Evolutionary conservation across 2,113 vertebrate genomes (phyloP).

Genomic region (Anoura caudifer): DNA sequence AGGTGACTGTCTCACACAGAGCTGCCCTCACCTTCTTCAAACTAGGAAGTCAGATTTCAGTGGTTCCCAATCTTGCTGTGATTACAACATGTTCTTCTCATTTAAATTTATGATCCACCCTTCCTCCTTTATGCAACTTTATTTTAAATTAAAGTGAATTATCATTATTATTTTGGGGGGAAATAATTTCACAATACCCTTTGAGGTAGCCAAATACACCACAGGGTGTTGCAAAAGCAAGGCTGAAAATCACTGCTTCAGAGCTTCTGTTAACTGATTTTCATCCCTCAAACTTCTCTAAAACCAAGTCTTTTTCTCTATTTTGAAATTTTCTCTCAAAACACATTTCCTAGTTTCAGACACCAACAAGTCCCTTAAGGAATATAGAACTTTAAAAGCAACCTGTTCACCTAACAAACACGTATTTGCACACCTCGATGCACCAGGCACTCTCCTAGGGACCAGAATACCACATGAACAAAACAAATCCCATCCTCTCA

Average conservation of each 20-base stretch:
- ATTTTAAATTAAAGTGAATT: constrained; percentile 64
- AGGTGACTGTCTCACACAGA: not conserved
- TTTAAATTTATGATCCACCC: constrained; percentile 26
- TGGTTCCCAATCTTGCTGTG: not conserved
- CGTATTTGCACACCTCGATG: not conserved
- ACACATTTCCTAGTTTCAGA: not conserved
- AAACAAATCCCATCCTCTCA: not conserved
- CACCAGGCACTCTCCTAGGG: not conserved
- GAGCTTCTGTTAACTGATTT: constrained; percentile 34
- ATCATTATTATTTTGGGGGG: constrained; percentile 39
- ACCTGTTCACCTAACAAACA: not conserved
- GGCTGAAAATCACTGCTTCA: constrained; percentile 31
- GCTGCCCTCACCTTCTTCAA: not conserved
- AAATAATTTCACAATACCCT: constrained; percentile 64
- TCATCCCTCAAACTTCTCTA: not conserved
- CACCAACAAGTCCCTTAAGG: not conserved
- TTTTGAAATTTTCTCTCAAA: constrained; percentile 22
- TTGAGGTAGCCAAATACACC: constrained; percentile 32
- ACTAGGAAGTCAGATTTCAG: not conserved
- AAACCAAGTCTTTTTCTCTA: not conserved
- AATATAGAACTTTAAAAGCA: not conserved
- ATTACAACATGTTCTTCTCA: constrained; percentile 15
- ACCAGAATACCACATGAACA: not conserved
- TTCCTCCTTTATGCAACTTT: constrained; percentile 60
- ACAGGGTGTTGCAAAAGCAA: constrained; percentile 51